Evolutionary conservation across 2,888 invertebrate species (phyloP).

Genomic region (Priocnemis perturbator): DNA sequence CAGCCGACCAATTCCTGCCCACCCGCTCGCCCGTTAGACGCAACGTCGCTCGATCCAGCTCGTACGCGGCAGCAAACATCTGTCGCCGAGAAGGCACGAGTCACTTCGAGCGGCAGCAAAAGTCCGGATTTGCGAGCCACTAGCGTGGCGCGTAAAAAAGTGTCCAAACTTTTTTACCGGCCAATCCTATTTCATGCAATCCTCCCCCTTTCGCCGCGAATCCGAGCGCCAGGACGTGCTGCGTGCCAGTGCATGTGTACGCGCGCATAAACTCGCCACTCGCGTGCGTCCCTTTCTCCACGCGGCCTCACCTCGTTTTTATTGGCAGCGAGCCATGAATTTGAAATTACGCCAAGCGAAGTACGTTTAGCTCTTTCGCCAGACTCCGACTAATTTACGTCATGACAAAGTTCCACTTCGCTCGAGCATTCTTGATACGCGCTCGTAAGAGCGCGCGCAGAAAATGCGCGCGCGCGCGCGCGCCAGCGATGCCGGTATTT

Average conservation of each 20-base stretch:
- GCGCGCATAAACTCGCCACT: neutral
- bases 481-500: constrained; percentile 17
- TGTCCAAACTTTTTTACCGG: constrained; percentile 36
- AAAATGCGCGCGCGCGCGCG: neutral
- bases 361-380: constrained; percentile 56
- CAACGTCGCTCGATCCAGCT: too few species aligned
- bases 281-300: constrained; percentile 15
- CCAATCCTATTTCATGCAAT: constrained; percentile 12
- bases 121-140: too few species aligned
- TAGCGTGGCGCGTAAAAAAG: constrained; percentile 6
- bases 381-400: constrained; percentile 53
- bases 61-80: too few species aligned
- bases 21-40: too few species aligned
- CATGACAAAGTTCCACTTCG: constrained; percentile 41
- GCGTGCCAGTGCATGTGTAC: neutral
- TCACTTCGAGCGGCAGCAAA: too few species aligned
- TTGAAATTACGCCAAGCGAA: constrained; percentile 54
- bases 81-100: too few species aligned
- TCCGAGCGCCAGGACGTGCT: neutral
- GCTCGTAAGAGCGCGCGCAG: constrained; percentile 12
- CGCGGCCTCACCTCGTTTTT: constrained; percentile 39
- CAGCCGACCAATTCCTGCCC: too few species aligned
- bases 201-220: neutral
- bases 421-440: constrained; percentile 43
- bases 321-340: constrained; percentile 55